phyloP scores from a whole-genome alignment of 1,140 invertebrate species.

The Drepana arcuata region DNA sequence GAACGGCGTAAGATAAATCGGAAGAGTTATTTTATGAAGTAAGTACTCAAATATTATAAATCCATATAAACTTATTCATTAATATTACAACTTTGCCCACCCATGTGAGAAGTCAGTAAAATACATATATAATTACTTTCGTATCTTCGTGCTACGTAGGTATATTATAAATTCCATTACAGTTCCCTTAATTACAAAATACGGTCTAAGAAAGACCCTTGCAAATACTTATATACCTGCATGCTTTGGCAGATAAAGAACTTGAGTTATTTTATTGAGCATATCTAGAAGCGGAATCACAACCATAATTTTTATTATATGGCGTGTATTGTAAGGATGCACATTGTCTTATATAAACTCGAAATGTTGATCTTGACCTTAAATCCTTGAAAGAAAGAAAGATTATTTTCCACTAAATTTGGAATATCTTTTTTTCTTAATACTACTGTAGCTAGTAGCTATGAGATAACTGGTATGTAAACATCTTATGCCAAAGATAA shows the following conservation, averaged over 20 bases:
- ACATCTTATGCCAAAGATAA: background rate
- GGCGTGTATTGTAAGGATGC: no score
- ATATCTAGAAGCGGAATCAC: no score
- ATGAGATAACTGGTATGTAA: background rate
- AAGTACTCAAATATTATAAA: conserved; percentile 17
- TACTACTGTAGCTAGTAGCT: background rate
- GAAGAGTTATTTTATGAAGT: conserved; percentile 58
- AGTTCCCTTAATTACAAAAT: background rate
- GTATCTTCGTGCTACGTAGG: background rate
- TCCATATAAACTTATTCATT: background rate
- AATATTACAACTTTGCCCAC: background rate
- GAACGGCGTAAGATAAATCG: conserved; percentile 53
- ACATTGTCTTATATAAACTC: no score
- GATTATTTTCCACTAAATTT: no score
- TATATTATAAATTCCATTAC: background rate
- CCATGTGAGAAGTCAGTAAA: background rate
- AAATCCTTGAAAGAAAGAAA: no score
- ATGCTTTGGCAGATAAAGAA: no score
- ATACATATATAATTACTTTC: background rate
- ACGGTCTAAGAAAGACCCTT: background rate
- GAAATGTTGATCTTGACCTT: no score
- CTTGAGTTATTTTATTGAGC: no score
- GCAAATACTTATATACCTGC: background rate
- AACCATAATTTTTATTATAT: no score
- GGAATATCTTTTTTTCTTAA: no score